Conservation (phyloP, 2,888 invertebrate genomes). For the Hirtodrosophila confusa region DNA sequence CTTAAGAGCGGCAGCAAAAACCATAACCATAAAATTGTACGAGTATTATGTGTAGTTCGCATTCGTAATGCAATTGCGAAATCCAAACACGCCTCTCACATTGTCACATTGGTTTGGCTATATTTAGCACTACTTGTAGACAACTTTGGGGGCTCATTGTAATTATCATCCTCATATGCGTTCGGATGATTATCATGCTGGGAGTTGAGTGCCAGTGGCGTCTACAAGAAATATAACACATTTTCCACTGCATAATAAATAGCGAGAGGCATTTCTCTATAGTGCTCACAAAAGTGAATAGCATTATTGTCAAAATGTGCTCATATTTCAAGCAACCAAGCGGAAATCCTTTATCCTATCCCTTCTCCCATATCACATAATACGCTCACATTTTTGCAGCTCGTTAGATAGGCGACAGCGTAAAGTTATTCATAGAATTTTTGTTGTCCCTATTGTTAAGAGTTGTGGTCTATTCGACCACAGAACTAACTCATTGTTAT, state of each 20-base stretch:
- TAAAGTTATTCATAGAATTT: constrained; percentile 55
- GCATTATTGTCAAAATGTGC: constrained; percentile 64
- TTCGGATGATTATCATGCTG: constrained; percentile 37
- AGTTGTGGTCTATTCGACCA: constrained; percentile 29
- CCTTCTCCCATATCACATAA: constrained; percentile 26
- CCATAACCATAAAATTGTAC: constrained; percentile 58
- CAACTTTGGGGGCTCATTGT: constrained; percentile 20
- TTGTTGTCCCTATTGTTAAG: constrained; percentile 4
- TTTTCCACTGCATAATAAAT: constrained; percentile 70
- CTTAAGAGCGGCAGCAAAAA: constrained; percentile 47
- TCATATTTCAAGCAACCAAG: constrained; percentile 79
- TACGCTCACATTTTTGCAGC: constrained; percentile 68
- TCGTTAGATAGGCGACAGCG: constrained; percentile 76
- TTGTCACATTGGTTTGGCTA: constrained; percentile 62
- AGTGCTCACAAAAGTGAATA: constrained; percentile 8
- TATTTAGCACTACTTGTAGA: constrained; percentile 30
- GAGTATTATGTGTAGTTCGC: constrained; percentile 57
- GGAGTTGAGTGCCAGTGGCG: constrained; percentile 23
- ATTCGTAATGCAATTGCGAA: constrained; percentile 67
- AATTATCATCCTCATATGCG: constrained; percentile 49
- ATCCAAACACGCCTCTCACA: constrained; percentile 76
- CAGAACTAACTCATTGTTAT: constrained; percentile 49
- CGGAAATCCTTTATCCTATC: constrained; percentile 72
- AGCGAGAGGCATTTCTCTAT: constrained; percentile 40
- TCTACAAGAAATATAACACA: constrained; percentile 63